Evolutionary conservation across 2,113 vertebrate genomes (phyloP).

Genomic region (Nanger granti): DNA sequence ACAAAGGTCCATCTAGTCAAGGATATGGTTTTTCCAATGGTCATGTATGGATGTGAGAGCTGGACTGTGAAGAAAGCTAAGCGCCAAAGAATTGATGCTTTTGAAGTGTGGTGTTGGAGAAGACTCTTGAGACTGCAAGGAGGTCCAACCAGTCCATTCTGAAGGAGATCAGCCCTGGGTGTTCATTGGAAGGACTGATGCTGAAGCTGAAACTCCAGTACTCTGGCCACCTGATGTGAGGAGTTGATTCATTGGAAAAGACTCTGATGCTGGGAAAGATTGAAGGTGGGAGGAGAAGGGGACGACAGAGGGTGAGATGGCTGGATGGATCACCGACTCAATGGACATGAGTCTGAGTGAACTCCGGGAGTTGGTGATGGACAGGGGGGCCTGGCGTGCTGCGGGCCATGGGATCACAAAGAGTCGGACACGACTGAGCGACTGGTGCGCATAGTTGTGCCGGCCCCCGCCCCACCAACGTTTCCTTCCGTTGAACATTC

Average conservation of each 20-base stretch:
- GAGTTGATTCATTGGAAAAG: not conserved
- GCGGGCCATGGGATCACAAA: accelerated
- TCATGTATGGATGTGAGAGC: not conserved
- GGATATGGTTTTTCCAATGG: not conserved
- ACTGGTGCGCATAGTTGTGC: not conserved
- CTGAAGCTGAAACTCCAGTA: not conserved
- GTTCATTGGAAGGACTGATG: not conserved
- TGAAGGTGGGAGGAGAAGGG: accelerated
- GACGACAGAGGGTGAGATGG: not conserved
- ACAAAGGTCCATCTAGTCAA: not conserved
- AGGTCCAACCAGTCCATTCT: not conserved
- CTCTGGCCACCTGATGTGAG: not conserved
- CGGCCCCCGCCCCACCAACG: accelerated
- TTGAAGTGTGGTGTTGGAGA: not conserved
- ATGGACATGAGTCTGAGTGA: not conserved
- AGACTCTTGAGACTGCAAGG: not conserved
- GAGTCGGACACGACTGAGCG: accelerated
- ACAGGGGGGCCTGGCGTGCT: not conserved
- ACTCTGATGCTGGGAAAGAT: not conserved
- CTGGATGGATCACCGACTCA: not conserved
- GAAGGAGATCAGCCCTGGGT: not conserved
- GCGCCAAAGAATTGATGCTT: accelerated
- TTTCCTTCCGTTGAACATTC: not conserved
- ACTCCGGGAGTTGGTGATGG: accelerated
- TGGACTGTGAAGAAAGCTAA: not conserved